Evolutionary conservation across 2,797 vertebrate genomes (phyloP), one percentile per base, ranked within the genome.

Genomic region (Spheniscus humboldti): DNA sequence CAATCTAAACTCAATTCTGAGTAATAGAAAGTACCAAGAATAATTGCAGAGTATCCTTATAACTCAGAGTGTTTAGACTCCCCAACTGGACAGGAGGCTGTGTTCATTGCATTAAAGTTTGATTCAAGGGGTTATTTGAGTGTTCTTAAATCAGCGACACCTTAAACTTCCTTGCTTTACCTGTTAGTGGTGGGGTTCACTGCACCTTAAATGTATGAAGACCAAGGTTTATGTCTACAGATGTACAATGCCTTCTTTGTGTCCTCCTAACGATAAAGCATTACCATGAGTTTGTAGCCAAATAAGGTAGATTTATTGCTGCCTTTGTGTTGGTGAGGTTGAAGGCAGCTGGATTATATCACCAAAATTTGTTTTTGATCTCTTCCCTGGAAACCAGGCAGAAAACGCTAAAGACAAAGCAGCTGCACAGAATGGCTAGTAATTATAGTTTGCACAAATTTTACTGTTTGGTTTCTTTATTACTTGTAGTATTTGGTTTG

Each of bases 281-380:
- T 50, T 78, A 50, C 28, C 43, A 47, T 30, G n/a, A 60, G 4
- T 63, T 72, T 82, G 45, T 80, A 90, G 30, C n/a, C 75, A 92
- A 87, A 96, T 72, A 74, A 86, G 41, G 53, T 35, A 80, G 53
- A 93, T 96, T 91, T 93, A 95, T 67, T 63, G 15, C 13, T 63
- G 14, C 13, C 20, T 74, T 76, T 63, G 8, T 83, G 37, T 18
- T 72, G 45, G 28, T 53, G 64, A 82, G 43, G 30, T 74, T 74
- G 80, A 85, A 74, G 55, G 33, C 63, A 85, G 55, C 18, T 62
- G 81, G 52, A 59, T 79, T 95, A 37, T 75, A 57, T 31, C 24
- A 75, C 35, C 41, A 87, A 83, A 92, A 88, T 22, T 79, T 50
- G 20, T 14, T 88, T 84, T 85, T 11, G 0, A 16, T 67, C 23